These are phyloP conservation scores for Hemibagrus guttatus DNA, from an alignment of 2,797 vertebrate species.

Conservation along the genomic window DNA sequence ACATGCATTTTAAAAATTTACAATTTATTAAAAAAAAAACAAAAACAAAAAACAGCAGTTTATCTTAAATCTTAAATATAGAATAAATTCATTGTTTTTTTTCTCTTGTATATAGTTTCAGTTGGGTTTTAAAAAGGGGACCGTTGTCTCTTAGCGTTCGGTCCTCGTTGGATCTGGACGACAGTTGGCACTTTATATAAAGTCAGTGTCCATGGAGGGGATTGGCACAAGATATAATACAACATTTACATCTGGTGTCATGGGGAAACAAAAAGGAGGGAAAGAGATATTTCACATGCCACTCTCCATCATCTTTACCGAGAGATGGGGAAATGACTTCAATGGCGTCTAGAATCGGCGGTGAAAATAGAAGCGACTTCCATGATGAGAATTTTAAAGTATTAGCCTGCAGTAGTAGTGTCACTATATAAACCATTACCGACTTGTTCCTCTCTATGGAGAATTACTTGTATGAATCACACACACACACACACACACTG, in stretches of 20 bases:
- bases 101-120: slow-evolving; percentile 77
- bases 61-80: slow-evolving; percentile 77
- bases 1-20: slow-evolving; percentile 89
- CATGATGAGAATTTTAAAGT: background rate
- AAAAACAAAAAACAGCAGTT: slow-evolving; percentile 77
- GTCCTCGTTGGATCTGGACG: slow-evolving; percentile 79
- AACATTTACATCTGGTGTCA: slow-evolving; percentile 82
- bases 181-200: slow-evolving; percentile 88
- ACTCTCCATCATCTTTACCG: slow-evolving; percentile 72
- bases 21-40: slow-evolving; percentile 75
- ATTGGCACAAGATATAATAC: slow-evolving; percentile 88
- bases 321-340: slow-evolving; percentile 62
- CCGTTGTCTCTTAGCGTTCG: slow-evolving; percentile 78
- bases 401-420: background rate
- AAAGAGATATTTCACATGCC: slow-evolving; percentile 66
- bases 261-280: slow-evolving; percentile 55
- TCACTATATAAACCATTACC: background rate
- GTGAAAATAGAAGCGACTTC: background rate
- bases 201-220: slow-evolving; percentile 83
- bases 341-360: slow-evolving; percentile 61
- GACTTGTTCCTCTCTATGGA: background rate
- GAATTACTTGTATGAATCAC: background rate
- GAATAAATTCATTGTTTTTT: slow-evolving; percentile 72
- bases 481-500: background rate
- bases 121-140: slow-evolving; percentile 78